Evolutionary conservation across 37 sponge, comb jelly and placozoan species (phyloP), one percentile per base, ranked within the genome.

Genomic region (Cladorhizidae sp.): DNA sequence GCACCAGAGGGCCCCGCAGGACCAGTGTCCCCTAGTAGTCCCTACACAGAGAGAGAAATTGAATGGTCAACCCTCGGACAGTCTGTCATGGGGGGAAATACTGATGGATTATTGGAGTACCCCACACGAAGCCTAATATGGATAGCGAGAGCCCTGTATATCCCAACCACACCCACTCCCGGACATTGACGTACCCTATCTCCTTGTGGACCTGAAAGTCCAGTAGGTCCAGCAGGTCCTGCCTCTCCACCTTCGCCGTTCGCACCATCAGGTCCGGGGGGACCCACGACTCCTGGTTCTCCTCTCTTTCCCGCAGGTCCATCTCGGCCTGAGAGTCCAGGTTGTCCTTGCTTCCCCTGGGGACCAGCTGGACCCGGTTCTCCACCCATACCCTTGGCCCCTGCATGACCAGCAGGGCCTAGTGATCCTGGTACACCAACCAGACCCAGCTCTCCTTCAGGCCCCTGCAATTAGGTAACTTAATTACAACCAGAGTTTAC

Each of bases 391-490:
- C 92, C 92, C 54, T 80, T 75, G 18, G 67, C 41, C 9, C 92
- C 92, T 54, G 73, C 35, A 29, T 71, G 76, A 26, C 94, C 94
- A 0, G n/a, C 31, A 58, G 80, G 51, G 31, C 94, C 94, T 28
- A 72, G 32, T 11, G 80, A 78, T 52, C 94, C 94, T 23, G 45
- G 57, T 1, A 77, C 74, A 55, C 94, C 94, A n/a, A 69, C 51
- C 18, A 75, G 62, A 3, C 94, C 94, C 35, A 64, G 76, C 45
- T 86, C 87, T 77, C 94, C 94, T 49, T 75, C 83, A 29, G 74
- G 64, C 50, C 94, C 94, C 80, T 87, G 70, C 69, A 67, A 58
- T 58, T 26, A 25, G 3, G 14, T 26, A 21, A 18, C 59, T 58
- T 3, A 6, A 14, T 58, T 3, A 6, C 14, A 21, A 58, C 59